Evolutionary conservation across 1,140 invertebrate species (phyloP).

Genomic region (Eubasilissa regina): DNA sequence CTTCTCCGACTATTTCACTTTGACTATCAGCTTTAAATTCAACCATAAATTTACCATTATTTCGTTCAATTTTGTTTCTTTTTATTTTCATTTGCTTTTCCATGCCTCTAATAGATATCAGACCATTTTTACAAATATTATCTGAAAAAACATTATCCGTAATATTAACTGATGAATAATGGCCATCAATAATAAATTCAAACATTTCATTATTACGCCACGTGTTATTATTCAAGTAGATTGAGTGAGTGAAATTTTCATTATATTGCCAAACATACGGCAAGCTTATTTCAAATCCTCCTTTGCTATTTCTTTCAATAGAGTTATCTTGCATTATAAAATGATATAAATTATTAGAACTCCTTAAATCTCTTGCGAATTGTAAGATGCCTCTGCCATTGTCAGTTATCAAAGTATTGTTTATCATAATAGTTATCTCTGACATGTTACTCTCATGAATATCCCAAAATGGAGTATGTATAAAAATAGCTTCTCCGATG

Average conservation of each 20-base stretch:
- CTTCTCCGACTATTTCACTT: constrained; percentile 91
- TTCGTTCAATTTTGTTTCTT: constrained; percentile 84
- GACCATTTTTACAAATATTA: constrained; percentile 87
- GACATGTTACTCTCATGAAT: constrained; percentile 86
- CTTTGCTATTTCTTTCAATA: constrained; percentile 86
- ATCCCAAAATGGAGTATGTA: constrained; percentile 89
- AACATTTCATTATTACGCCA: constrained; percentile 92
- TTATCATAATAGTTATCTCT: constrained; percentile 89
- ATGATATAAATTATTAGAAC: constrained; percentile 95
- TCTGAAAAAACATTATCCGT: constrained; percentile 88
- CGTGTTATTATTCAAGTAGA: constrained; percentile 89
- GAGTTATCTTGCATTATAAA: constrained; percentile 92
- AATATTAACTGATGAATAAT: constrained; percentile 90
- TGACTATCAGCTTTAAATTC: constrained; percentile 93
- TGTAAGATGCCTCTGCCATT: constrained; percentile 91
- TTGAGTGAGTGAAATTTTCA: constrained; percentile 93
- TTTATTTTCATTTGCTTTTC: constrained; percentile 94
- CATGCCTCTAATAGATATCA: constrained; percentile 94
- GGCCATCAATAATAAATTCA: constrained; percentile 88
- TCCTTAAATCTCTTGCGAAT: constrained; percentile 89
- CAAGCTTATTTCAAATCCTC: constrained; percentile 88
- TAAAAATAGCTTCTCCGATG: constrained; percentile 83
- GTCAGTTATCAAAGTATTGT: constrained; percentile 85
- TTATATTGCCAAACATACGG: constrained; percentile 97
- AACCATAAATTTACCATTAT: constrained; percentile 89